A percentile compares a stretch with the other conserved stretches of the same genome.
Evolutionary conservation across 2,888 invertebrate species (phyloP).

Genomic region (Oligia strigilis): DNA sequence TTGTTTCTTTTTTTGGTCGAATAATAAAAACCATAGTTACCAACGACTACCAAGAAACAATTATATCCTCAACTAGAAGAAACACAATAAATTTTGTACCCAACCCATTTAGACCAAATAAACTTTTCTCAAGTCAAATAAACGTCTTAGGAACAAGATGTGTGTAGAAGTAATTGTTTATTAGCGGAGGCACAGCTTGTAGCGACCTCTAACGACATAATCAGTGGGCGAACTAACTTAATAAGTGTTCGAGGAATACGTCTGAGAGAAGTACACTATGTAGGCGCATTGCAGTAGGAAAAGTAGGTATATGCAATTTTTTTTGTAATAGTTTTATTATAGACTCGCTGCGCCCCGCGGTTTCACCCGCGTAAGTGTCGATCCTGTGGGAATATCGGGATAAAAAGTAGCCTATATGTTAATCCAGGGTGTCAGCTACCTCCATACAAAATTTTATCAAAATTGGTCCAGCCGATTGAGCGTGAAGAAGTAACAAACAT

Average conservation of each 20-base stretch:
- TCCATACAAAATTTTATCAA: no score
- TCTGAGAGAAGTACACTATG: slow-evolving; percentile 12
- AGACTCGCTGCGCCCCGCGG: no score
- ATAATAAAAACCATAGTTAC: background rate
- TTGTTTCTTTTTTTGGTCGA: background rate
- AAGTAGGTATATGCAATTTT: background rate
- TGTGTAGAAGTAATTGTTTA: slow-evolving; percentile 59
- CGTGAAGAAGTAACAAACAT: no score
- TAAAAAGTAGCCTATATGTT: no score
- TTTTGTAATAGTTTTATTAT: no score
- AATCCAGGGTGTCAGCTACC: no score
- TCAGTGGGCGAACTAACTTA: slow-evolving; percentile 51
- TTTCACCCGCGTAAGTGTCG: no score
- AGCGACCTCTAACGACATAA: slow-evolving; percentile 50
- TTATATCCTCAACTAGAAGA: background rate
- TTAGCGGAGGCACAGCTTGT: slow-evolving; percentile 35
- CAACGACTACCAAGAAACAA: background rate
- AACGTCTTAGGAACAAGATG: slow-evolving; percentile 36
- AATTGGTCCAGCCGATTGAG: no score
- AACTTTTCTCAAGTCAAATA: slow-evolving; percentile 32
- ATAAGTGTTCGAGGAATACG: slow-evolving; percentile 49
- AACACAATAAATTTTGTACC: background rate
- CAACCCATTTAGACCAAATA: background rate
- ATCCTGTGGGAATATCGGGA: no score
- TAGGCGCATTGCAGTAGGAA: slow-evolving; percentile 20